Evolutionary conservation across 1,140 invertebrate species (phyloP).

Genomic region (Scaptomyza hsui): DNA sequence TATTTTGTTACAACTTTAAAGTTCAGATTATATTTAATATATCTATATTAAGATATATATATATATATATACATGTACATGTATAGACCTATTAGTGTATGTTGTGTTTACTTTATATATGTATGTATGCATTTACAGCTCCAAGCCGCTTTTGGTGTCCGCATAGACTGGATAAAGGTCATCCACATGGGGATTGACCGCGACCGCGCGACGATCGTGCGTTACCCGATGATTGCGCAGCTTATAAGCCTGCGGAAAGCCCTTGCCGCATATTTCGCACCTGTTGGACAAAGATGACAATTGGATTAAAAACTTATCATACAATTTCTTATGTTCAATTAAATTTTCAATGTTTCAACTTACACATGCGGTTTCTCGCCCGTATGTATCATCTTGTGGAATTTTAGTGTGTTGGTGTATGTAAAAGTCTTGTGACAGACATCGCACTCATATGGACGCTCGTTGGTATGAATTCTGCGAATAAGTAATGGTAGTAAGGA

Average conservation of each 20-base stretch:
- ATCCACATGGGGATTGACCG: conserved; percentile 32
- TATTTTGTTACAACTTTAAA: conserved; percentile 56
- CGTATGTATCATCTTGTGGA: conserved; percentile 83
- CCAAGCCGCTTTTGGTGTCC: conserved; percentile 52
- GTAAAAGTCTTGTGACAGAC: conserved; percentile 87
- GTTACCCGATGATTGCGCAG: conserved; percentile 73
- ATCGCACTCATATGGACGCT: conserved; percentile 86
- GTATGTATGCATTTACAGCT: conserved; percentile 44
- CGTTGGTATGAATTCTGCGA: conserved; percentile 86
- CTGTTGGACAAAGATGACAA: conserved; percentile 29
- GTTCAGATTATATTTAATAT: conserved; percentile 46
- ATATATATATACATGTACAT: conserved; percentile 14
- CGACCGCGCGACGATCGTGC: conserved; percentile 51
- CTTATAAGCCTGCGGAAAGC: conserved; percentile 75
- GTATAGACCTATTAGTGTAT: conserved; percentile 16
- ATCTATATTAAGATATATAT: conserved; percentile 40
- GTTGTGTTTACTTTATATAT: neutral
- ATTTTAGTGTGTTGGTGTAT: conserved; percentile 84
- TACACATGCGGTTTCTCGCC: conserved; percentile 82
- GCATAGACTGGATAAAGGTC: conserved; percentile 48
- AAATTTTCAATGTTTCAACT: conserved; percentile 49
- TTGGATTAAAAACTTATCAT: neutral
- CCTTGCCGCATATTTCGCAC: conserved; percentile 80
- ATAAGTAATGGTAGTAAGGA: neutral
- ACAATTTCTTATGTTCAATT: neutral